Percentiles rank a stretch among this genome's conserved stretches.
These are phyloP conservation scores for Corythornis cristatus DNA, from an alignment of 2,113 vertebrate genomes.

Conservation along the genomic window DNA sequence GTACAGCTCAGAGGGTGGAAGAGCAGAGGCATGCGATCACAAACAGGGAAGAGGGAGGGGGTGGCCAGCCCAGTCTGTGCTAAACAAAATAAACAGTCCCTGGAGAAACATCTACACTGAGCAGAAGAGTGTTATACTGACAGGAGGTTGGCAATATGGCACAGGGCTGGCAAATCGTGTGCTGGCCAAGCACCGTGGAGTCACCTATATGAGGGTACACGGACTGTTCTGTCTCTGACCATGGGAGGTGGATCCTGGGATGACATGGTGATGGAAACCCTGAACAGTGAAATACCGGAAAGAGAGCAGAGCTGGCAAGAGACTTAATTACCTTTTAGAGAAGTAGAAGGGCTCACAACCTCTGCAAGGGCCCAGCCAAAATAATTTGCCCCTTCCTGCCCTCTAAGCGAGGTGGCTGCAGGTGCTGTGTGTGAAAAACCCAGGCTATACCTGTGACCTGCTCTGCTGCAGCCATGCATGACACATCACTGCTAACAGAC, in stretches of 20 bases:
- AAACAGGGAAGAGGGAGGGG: background rate
- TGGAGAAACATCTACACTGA: accelerated
- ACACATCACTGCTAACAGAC: accelerated
- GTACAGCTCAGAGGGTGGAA: background rate
- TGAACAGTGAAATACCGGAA: background rate
- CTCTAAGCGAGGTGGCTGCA: background rate
- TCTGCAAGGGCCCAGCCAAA: accelerated
- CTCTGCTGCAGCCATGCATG: background rate
- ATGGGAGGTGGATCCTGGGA: background rate
- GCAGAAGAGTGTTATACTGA: background rate
- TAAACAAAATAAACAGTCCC: background rate
- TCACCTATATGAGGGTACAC: accelerated
- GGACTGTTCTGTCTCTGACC: background rate
- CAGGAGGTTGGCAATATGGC: background rate
- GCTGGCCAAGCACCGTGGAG: accelerated
- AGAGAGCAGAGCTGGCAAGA: background rate
- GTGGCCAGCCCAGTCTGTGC: background rate
- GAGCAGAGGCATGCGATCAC: accelerated
- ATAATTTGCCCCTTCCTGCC: background rate
- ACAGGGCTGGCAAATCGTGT: accelerated
- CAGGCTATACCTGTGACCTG: background rate
- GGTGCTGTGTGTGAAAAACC: background rate
- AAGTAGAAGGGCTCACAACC: accelerated
- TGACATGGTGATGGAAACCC: background rate
- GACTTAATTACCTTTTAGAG: accelerated